phyloP scores from a whole-genome alignment of 1,140 invertebrate genomes.

The Megalopta genalis region DNA sequence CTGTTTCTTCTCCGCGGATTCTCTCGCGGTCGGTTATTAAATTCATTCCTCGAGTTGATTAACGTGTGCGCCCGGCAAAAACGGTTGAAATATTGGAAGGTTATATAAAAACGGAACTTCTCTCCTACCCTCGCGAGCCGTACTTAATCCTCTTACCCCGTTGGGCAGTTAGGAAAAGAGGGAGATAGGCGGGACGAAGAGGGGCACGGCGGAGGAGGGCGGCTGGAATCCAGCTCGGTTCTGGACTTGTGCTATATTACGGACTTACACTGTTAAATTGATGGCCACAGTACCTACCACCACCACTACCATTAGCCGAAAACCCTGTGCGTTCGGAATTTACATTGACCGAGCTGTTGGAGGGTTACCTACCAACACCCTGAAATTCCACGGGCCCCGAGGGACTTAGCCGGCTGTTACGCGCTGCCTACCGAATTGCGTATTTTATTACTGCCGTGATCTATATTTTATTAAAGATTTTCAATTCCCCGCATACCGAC shows the following conservation, averaged over 20 bases:
- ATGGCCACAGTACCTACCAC: constrained; percentile 53
- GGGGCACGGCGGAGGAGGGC: not conserved
- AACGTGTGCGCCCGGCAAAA: constrained; percentile 53
- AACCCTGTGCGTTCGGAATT: constrained; percentile 60
- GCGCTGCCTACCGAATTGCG: constrained; percentile 10
- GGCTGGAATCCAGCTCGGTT: constrained; percentile 27
- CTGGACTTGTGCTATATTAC: constrained; percentile 60
- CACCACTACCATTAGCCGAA: constrained; percentile 46
- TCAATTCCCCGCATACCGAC: not conserved
- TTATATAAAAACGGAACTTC: constrained; percentile 59
- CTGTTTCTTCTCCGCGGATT: constrained; percentile 35
- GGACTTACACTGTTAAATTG: constrained; percentile 64
- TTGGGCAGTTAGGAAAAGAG: constrained; percentile 46
- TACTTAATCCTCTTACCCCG: constrained; percentile 63
- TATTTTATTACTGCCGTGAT: constrained; percentile 37
- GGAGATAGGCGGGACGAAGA: not conserved
- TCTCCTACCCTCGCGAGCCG: constrained; percentile 44
- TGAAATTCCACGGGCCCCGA: constrained; percentile 32
- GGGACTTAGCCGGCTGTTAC: constrained; percentile 7
- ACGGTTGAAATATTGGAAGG: constrained; percentile 60
- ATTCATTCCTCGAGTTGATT: constrained; percentile 66
- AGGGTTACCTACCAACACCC: constrained; percentile 20
- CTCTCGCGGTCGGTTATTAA: constrained; percentile 58
- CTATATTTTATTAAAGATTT: constrained; percentile 50
- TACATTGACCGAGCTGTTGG: constrained; percentile 50